Base-by-base conservation (phyloP, 2,888 invertebrate genomes). In the Watsonalla cultraria region DNA sequence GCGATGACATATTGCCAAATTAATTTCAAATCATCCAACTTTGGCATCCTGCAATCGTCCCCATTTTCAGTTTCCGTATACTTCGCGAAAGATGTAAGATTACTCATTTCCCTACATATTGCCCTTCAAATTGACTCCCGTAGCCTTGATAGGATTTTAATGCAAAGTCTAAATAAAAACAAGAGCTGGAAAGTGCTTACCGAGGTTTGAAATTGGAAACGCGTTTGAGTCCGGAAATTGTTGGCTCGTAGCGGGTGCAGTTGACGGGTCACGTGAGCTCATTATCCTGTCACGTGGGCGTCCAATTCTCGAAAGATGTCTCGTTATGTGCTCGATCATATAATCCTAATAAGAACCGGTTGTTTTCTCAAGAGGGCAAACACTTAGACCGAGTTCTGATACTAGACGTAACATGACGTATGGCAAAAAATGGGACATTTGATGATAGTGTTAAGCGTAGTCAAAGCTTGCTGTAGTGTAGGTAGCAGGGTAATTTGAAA, bases 131-230 rank as follows among this genome's bases (percentile, higher is more conserved):
- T 45, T 51, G 51, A 45, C 11, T 51, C 45, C 7, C 42, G 42
- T 45, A 45, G 51, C 34, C 33, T 34, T 51, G 51, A 51, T 59
- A 59, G 54, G 58, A 55, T 61, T 63, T 63, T 61, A 70, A 65
- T 61, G 59, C 59, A 68, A 70, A 65, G 70, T 70, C 72, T 70
- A 60, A 64, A 45, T 65, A 74, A 82, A 80, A 82, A 80, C 75
- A 78, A 81, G 73, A 75, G 76, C 79, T 80, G 71, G 76, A 80
- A 83, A 82, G 78, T 80, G 84, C 73, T 81, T 81, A 85, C 79
- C 82, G 83, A 82, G 78, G 82, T 86, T 78, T 86, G 82, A 87
- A 88, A 89, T 86, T 87, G 86, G 84, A 86, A 85, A 79, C 82
- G 82, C 80, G 81, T 82, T 83, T 83, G 80, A 65, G 69, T 70